A percentile compares a stretch with the other conserved stretches of the same genome.
Evolutionary conservation across 30 jellyfish, hydroid and myxozoan species (phyloP).

Genomic region (Morbakka virulenta): DNA sequence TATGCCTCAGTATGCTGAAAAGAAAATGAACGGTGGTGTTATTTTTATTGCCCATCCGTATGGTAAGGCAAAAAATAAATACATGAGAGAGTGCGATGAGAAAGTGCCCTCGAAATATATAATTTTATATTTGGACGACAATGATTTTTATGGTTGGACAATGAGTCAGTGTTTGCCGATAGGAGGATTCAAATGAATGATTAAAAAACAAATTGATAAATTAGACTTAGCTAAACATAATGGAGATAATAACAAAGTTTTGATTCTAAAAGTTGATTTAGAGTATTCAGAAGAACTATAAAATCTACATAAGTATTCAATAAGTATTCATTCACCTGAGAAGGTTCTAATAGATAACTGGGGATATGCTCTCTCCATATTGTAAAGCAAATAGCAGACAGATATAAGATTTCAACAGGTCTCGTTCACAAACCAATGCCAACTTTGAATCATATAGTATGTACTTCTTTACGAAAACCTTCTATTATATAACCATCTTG

Average conservation of each 20-base stretch:
- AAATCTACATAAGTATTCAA: conserved; percentile 41
- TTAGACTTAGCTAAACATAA: background rate
- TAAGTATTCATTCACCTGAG: no score
- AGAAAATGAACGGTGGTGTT: conserved; percentile 47
- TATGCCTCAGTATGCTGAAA: conserved; percentile 12
- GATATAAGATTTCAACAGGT: no score
- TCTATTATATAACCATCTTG: conserved; percentile 29
- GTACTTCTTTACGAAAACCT: conserved; percentile 33
- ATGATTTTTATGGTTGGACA: conserved; percentile 79
- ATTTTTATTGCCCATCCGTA: conserved; percentile 17
- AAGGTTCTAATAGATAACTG: no score
- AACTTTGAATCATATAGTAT: conserved; percentile 35
- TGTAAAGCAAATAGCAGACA: no score
- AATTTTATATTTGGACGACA: conserved; percentile 60
- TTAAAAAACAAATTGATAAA: conserved; percentile 6
- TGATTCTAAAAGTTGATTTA: conserved; percentile 29
- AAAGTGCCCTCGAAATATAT: conserved; percentile 15
- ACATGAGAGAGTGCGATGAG: no score
- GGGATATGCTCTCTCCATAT: no score
- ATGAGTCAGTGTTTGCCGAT: conserved; percentile 57
- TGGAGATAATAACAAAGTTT: conserved; percentile 19
- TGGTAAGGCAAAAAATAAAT: conserved; percentile 32
- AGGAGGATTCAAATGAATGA: no score
- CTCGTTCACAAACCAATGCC: no score
- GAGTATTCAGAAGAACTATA: no score